Evolutionary conservation across 2,797 vertebrate species (phyloP).

Genomic region (Epinephelus coioides): DNA sequence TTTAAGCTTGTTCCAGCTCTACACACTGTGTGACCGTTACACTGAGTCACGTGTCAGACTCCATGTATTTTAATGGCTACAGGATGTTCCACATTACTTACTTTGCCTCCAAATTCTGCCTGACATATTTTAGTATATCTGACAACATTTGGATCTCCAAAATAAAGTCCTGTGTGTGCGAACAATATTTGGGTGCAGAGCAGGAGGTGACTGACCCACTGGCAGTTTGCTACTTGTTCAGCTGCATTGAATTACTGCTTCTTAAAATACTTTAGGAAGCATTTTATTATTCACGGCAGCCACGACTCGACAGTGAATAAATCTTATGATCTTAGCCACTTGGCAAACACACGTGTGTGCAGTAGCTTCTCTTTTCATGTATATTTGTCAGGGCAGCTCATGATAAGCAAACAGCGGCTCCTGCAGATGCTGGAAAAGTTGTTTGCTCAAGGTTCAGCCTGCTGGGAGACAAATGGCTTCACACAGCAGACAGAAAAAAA

Average conservation of each 20-base stretch:
- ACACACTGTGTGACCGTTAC: no score
- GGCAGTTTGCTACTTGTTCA: neutral
- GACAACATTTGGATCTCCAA: no score
- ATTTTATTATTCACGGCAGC: neutral
- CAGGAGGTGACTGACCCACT: neutral
- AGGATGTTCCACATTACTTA: no score
- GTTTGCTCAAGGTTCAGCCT: slow-evolving; percentile 66
- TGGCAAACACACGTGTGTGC: slow-evolving; percentile 14
- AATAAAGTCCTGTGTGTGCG: no score
- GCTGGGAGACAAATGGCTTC: slow-evolving; percentile 51
- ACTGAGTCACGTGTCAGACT: no score
- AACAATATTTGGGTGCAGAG: neutral
- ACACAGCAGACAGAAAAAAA: slow-evolving; percentile 40
- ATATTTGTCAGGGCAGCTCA: slow-evolving; percentile 19
- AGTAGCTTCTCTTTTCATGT: slow-evolving; percentile 25
- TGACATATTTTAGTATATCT: no score
- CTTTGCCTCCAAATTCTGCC: no score
- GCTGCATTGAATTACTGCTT: slow-evolving; percentile 1
- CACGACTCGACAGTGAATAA: neutral
- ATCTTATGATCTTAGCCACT: neutral
- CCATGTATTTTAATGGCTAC: no score
- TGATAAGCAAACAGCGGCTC: slow-evolving; percentile 50
- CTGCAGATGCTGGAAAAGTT: slow-evolving; percentile 35
- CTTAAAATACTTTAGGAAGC: neutral
- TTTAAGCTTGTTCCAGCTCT: no score